These are phyloP conservation scores for Ganaspis sp. DNA, from an alignment of 1,140 invertebrate species.

Conservation along the genomic window DNA sequence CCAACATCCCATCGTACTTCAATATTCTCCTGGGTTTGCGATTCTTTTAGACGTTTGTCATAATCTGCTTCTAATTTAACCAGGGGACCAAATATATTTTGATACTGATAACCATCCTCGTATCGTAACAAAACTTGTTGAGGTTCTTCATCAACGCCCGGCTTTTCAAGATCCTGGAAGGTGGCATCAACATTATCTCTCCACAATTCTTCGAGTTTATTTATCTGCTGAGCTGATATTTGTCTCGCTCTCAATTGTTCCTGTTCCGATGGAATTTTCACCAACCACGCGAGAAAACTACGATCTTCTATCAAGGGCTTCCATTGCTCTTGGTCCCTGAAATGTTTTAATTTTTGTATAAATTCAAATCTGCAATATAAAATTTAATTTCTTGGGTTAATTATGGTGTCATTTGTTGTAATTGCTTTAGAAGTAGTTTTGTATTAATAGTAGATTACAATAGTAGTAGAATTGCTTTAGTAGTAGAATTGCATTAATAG, in stretches of 20 bases:
- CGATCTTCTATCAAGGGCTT: slow-evolving; percentile 98
- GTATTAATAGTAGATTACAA: too few species aligned
- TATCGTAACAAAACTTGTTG: slow-evolving; percentile 95
- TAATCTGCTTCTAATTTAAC: slow-evolving; percentile 99
- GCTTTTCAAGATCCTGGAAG: slow-evolving; percentile 98
- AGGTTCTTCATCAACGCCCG: slow-evolving; percentile 97
- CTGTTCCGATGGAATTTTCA: slow-evolving; percentile 96
- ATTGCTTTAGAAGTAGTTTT: too few species aligned
- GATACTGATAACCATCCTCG: slow-evolving; percentile 99
- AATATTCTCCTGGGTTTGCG: slow-evolving; percentile 98
- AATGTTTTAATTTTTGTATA: neutral
- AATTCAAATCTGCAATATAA: too few species aligned
- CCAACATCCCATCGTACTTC: slow-evolving; percentile 99
- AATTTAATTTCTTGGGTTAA: too few species aligned
- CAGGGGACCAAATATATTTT: slow-evolving; percentile 98
- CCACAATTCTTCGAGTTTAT: slow-evolving; percentile 99
- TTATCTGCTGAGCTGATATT: slow-evolving; percentile 97
- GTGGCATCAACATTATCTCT: slow-evolving; percentile 98
- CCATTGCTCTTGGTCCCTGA: slow-evolving; percentile 97
- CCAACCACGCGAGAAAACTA: slow-evolving; percentile 96
- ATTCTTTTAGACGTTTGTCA: slow-evolving; percentile 98
- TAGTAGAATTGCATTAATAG: too few species aligned
- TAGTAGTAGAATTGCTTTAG: too few species aligned
- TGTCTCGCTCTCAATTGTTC: slow-evolving; percentile 96
- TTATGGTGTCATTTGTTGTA: too few species aligned